Evolutionary conservation across 2,113 vertebrate genomes (phyloP).

Genomic region (Pluvianellus socialis): DNA sequence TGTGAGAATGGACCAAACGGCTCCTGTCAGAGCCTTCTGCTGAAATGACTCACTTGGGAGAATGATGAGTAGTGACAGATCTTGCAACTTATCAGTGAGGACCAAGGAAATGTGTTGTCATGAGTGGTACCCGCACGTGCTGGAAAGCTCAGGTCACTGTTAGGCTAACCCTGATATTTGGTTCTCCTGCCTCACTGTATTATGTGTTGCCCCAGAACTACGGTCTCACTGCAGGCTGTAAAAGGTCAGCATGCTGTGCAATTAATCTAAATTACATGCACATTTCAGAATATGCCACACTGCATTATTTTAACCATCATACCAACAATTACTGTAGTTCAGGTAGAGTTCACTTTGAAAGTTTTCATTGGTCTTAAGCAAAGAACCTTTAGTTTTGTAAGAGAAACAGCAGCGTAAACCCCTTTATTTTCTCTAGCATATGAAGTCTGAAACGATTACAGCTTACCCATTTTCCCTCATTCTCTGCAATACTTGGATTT

Average conservation of each 20-base stretch:
- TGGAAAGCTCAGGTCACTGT: not conserved
- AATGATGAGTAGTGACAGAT: not conserved
- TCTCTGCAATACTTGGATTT: constrained; percentile 27
- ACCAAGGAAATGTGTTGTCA: not conserved
- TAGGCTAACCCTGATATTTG: not conserved
- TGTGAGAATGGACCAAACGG: not conserved
- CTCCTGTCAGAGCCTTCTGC: constrained; percentile 35
- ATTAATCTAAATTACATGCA: constrained; percentile 40
- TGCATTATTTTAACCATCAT: not conserved
- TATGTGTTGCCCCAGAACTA: not conserved
- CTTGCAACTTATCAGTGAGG: not conserved
- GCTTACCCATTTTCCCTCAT: not conserved
- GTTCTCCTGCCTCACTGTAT: not conserved
- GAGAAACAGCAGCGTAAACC: not conserved
- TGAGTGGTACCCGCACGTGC: accelerated
- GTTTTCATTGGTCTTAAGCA: not conserved
- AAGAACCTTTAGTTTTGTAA: not conserved
- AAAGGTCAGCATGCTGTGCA: not conserved
- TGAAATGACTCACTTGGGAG: not conserved
- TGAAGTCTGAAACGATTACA: constrained; percentile 64
- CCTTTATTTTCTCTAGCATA: not conserved
- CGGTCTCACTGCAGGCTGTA: not conserved
- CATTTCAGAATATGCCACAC: not conserved
- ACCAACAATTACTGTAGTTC: constrained; percentile 3
- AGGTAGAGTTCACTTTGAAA: constrained; percentile 29